Conservation (phyloP, 1,140 invertebrate species). For the Grapholita molesta region DNA sequence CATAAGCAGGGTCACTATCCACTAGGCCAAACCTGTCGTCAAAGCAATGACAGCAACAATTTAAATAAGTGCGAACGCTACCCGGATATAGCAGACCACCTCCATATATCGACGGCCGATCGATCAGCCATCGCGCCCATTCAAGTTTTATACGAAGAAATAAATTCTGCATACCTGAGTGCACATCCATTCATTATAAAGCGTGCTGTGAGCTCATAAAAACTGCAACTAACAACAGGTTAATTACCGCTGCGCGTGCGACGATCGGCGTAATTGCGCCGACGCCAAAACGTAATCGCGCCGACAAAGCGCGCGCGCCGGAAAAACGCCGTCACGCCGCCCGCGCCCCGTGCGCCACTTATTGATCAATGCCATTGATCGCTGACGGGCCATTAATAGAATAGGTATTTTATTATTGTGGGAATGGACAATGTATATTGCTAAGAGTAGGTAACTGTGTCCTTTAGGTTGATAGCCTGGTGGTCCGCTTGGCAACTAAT, state of each 20-base stretch:
- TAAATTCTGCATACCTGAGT: background rate
- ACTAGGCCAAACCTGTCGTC: too few relatives aligned
- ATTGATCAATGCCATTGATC: background rate
- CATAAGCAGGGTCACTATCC: background rate
- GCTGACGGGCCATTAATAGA: background rate
- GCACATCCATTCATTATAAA: background rate
- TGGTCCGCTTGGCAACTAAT: too few relatives aligned
- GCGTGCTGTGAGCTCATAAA: background rate
- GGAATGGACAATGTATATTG: background rate
- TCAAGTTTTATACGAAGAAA: background rate
- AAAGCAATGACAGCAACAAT: too few relatives aligned
- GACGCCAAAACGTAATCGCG: background rate
- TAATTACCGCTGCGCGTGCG: background rate
- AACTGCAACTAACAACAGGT: background rate
- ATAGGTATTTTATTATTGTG: background rate
- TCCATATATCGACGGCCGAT: background rate
- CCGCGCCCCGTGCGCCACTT: background rate
- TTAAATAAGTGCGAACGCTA: background rate
- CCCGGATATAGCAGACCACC: background rate
- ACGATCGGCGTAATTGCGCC: conserved; percentile 1
- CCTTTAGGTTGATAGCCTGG: too few relatives aligned
- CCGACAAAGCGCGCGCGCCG: conserved; percentile 1
- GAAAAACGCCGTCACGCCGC: background rate
- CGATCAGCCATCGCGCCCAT: background rate
- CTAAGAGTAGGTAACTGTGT: too few relatives aligned